phyloP scores from a whole-genome alignment of 2,888 invertebrate genomes.

The Celastrina argiolus region DNA sequence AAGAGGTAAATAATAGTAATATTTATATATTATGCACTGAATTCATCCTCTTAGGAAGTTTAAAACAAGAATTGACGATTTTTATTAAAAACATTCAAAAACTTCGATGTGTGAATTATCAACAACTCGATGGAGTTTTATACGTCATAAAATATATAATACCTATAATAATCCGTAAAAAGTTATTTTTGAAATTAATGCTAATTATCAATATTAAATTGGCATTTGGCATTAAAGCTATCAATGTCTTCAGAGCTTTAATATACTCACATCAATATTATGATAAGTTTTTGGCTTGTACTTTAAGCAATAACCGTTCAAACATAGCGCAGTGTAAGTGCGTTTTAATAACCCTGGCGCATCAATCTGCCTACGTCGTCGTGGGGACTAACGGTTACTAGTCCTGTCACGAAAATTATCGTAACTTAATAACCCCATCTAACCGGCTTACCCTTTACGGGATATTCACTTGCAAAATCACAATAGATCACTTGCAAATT shows the following conservation, averaged over 20 bases:
- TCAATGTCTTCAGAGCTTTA: neutral
- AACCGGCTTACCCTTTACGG: conserved; percentile 49
- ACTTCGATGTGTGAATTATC: too few relatives aligned
- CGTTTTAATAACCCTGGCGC: neutral
- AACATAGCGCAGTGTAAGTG: neutral
- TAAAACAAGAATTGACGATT: too few relatives aligned
- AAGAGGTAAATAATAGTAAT: too few relatives aligned
- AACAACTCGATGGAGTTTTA: too few relatives aligned
- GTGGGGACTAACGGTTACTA: neutral
- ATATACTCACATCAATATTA: neutral
- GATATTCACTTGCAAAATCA: conserved; percentile 59
- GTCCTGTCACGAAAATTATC: conserved; percentile 52
- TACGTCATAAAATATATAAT: too few relatives aligned
- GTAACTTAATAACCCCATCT: conserved; percentile 68
- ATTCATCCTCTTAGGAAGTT: too few relatives aligned
- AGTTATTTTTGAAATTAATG: too few relatives aligned
- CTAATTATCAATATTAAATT: too few relatives aligned
- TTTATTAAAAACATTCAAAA: too few relatives aligned
- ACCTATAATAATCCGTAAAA: too few relatives aligned
- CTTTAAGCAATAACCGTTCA: neutral
- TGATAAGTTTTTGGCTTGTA: neutral
- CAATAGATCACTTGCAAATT: conserved; percentile 70
- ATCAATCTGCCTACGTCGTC: neutral
- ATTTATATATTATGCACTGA: too few relatives aligned
- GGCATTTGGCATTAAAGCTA: neutral